Evolutionary conservation across 2,888 invertebrate species (phyloP).

Genomic region (Macaria liturata): DNA sequence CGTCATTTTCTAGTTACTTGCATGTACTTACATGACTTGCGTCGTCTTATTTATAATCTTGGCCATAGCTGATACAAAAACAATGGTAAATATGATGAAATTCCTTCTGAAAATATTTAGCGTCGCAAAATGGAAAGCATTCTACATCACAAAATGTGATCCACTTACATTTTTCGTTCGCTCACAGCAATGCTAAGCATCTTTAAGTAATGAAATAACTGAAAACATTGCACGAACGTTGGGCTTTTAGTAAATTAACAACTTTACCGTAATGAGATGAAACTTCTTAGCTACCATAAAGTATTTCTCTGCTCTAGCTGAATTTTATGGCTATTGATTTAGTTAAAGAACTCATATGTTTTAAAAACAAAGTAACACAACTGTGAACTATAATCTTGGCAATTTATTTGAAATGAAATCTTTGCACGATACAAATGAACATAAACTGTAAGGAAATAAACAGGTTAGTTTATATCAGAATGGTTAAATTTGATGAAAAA

Average conservation of each 20-base stretch:
- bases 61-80: neutral
- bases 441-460: too few species aligned
- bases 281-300: conserved; percentile 2
- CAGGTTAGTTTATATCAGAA: too few species aligned
- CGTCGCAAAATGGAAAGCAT: conserved; percentile 10
- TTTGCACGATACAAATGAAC: too few species aligned
- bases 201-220: conserved; percentile 21
- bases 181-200: conserved; percentile 12
- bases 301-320: conserved; percentile 7
- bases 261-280: conserved; percentile 20
- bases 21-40: too few species aligned
- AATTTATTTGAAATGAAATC: too few species aligned
- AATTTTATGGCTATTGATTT: conserved; percentile 24
- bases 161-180: conserved; percentile 9
- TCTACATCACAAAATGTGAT: conserved; percentile 1
- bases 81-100: conserved; percentile 5
- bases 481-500: too few species aligned
- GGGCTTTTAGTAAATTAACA: conserved; percentile 22
- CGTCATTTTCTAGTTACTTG: too few species aligned
- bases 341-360: conserved; percentile 13
- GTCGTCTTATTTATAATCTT: too few species aligned
- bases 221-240: conserved; percentile 15
- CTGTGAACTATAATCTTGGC: too few species aligned
- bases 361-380: neutral
- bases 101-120: conserved; percentile 7